These are phyloP conservation scores for Sminthurinus signatus DNA, from an alignment of 1,140 invertebrate species.

Conservation along the genomic window DNA sequence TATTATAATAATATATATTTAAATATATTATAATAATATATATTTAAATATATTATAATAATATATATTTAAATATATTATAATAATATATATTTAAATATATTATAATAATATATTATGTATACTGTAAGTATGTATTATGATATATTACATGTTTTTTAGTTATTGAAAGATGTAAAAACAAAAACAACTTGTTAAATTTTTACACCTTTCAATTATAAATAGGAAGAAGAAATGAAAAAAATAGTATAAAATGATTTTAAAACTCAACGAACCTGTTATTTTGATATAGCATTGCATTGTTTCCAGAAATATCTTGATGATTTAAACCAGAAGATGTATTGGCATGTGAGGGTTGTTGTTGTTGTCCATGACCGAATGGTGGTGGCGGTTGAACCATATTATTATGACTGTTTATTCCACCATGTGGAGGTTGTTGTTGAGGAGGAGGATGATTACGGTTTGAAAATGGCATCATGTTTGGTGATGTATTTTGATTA, in stretches of 20 bases:
- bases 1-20: no score
- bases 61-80: no score
- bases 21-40: no score
- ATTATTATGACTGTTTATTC: background rate
- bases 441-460: conserved; percentile 4
- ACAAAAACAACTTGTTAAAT: background rate
- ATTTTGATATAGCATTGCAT: conserved; percentile 11
- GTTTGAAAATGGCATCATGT: conserved; percentile 6
- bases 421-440: conserved; percentile 16
- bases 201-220: background rate
- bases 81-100: no score
- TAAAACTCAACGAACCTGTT: conserved; percentile 15
- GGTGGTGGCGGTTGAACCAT: background rate
- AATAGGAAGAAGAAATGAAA: background rate
- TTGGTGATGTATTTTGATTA: background rate
- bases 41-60: no score
- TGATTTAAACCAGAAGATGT: background rate
- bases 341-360: conserved; percentile 27
- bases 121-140: background rate
- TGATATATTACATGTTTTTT: background rate
- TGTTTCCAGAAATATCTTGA: conserved; percentile 1
- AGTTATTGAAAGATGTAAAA: background rate
- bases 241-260: background rate
- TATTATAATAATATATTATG: no score
- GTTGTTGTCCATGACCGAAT: conserved; percentile 19